A percentile compares a stretch with the other conserved stretches of the same genome.
phyloP scores from a whole-genome alignment of 2,888 invertebrate genomes.

The Schizaphis graminum region DNA sequence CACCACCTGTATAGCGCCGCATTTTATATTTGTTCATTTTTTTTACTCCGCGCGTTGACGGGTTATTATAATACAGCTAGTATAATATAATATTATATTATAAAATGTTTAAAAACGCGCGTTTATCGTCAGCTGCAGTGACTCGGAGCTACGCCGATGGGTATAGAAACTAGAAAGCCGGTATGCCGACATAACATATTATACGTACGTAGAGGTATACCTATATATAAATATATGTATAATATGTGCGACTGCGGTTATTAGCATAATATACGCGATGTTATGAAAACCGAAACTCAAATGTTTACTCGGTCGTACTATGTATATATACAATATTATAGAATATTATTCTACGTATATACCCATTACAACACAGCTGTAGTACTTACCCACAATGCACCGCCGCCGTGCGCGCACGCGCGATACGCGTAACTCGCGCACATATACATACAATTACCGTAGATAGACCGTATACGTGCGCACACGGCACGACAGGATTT shows the following conservation, averaged over 20 bases:
- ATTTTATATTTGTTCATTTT: too few species aligned
- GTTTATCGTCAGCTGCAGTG: background rate
- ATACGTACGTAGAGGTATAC: background rate
- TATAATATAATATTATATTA: too few species aligned
- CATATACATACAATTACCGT: background rate
- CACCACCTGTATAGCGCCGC: too few species aligned
- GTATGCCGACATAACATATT: background rate
- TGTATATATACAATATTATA: background rate
- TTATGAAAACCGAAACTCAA: constrained; percentile 12
- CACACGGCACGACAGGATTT: background rate
- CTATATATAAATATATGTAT: background rate
- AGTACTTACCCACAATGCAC: background rate
- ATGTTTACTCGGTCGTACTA: background rate
- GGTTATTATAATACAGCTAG: too few species aligned
- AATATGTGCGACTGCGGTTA: background rate
- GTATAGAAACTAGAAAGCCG: background rate
- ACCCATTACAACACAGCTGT: background rate
- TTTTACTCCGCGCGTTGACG: too few species aligned
- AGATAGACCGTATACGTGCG: background rate
- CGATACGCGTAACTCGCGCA: background rate
- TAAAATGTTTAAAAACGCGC: background rate
- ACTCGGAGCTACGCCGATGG: background rate
- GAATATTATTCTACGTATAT: background rate
- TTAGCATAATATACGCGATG: background rate
- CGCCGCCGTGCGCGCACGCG: background rate